Conservation (phyloP, 1,140 invertebrate species). For the Cecropterus lyciades region DNA sequence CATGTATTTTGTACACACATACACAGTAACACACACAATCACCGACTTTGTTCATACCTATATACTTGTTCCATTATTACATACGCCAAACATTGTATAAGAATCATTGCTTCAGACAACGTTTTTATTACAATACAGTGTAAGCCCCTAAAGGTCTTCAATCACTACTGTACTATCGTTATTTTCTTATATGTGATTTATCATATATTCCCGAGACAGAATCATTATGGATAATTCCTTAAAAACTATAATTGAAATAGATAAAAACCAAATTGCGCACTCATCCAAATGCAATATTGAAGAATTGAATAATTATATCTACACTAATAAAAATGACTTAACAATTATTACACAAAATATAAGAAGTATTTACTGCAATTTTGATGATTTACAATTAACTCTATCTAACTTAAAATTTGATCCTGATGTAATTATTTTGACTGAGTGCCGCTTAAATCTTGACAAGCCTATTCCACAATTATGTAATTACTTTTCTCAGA, state of each 20-base stretch:
- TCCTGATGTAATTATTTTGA: slow-evolving; percentile 12
- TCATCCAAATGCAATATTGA: slow-evolving; percentile 8
- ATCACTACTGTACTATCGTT: too few relatives aligned
- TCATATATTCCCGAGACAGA: not conserved
- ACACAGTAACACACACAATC: too few relatives aligned
- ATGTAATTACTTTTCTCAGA: slow-evolving; percentile 18
- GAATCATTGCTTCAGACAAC: too few relatives aligned
- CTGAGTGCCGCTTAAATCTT: slow-evolving; percentile 16
- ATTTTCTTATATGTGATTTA: not conserved
- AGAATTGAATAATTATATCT: not conserved
- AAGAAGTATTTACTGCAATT: slow-evolving; percentile 28
- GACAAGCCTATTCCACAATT: slow-evolving; percentile 24
- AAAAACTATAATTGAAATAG: not conserved
- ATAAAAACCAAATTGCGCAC: not conserved
- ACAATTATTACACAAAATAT: slow-evolving; percentile 8
- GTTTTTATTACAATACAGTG: too few relatives aligned
- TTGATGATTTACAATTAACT: slow-evolving; percentile 12
- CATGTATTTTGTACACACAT: too few relatives aligned
- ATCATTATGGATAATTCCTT: slow-evolving; percentile 7
- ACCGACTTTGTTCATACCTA: too few relatives aligned
- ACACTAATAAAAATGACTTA: not conserved
- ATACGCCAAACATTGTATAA: too few relatives aligned
- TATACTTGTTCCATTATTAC: too few relatives aligned
- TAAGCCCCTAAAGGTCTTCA: too few relatives aligned
- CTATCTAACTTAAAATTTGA: not conserved